A percentile compares a stretch with the other conserved stretches of the same genome.
phyloP scores from a whole-genome alignment of 2,113 vertebrate genomes.

The Anas platyrhynchos region DNA sequence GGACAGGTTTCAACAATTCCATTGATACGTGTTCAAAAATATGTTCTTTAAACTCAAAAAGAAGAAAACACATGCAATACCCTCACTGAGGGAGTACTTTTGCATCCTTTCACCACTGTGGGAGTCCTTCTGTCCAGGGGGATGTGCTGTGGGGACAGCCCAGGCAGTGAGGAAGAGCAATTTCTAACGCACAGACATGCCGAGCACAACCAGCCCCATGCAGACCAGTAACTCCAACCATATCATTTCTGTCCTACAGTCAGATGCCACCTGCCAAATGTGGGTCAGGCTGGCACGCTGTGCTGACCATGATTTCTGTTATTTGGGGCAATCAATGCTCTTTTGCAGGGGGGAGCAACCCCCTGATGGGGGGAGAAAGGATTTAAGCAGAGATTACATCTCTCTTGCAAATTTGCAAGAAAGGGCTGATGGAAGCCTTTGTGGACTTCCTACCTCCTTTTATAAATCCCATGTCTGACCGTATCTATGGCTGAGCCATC shows the following conservation, averaged over 20 bases:
- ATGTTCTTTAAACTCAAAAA: neutral
- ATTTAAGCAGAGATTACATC: conserved; percentile 50
- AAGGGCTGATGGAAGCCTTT: conserved; percentile 51
- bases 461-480: neutral
- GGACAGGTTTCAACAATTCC: neutral
- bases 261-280: conserved; percentile 53
- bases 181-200: neutral
- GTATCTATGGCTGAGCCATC: conserved; percentile 23
- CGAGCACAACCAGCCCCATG: neutral
- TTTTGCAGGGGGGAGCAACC: conserved; percentile 1
- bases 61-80: neutral
- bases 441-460: conserved; percentile 14
- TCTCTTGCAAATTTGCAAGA: conserved; percentile 40
- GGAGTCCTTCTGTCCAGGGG: neutral
- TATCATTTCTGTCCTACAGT: neutral
- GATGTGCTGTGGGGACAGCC: neutral
- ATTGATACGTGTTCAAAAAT: neutral
- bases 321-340: conserved; percentile 52
- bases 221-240: neutral
- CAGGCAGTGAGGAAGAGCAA: neutral
- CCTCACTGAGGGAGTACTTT: neutral
- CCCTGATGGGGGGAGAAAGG: conserved; percentile 26
- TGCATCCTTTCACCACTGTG: neutral
- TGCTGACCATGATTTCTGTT: conserved; percentile 38
- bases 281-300: neutral